Conservation (phyloP, 2,797 vertebrate genomes). For the Nyctibius grandis region DNA sequence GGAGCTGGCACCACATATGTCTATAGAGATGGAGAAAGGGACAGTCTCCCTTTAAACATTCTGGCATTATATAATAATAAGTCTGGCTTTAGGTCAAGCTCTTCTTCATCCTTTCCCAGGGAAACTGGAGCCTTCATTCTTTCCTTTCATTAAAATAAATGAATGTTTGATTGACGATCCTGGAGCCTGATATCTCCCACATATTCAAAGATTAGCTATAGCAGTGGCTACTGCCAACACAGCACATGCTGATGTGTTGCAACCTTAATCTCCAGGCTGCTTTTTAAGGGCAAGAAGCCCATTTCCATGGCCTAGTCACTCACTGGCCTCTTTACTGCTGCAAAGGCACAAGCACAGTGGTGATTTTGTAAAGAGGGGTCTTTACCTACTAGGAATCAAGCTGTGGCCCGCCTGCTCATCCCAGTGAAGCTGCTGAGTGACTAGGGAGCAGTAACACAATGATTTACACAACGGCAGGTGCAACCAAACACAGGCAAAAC, state of each 20-base stretch:
- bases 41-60: background rate
- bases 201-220: conserved; percentile 18
- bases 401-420: background rate
- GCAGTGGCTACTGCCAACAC: background rate
- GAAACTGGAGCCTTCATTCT: background rate
- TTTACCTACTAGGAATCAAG: background rate
- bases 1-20: background rate
- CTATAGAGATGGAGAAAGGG: background rate
- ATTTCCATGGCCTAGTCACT: background rate
- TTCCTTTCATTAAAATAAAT: conserved; percentile 34
- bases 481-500: background rate
- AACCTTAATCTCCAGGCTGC: background rate
- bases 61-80: background rate
- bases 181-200: conserved; percentile 3
- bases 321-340: background rate
- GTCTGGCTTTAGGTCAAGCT: background rate
- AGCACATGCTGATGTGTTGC: conserved; percentile 1
- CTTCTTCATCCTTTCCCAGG: conserved; percentile 18
- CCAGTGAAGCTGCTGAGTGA: background rate
- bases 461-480: background rate
- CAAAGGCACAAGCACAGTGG: background rate
- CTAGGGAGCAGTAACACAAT: background rate
- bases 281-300: background rate
- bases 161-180: conserved; percentile 10
- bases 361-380: background rate